Evolutionary conservation across 2,113 vertebrate species (phyloP), one percentile per base, ranked within the genome.

Genomic region (Elanoides forficatus): DNA sequence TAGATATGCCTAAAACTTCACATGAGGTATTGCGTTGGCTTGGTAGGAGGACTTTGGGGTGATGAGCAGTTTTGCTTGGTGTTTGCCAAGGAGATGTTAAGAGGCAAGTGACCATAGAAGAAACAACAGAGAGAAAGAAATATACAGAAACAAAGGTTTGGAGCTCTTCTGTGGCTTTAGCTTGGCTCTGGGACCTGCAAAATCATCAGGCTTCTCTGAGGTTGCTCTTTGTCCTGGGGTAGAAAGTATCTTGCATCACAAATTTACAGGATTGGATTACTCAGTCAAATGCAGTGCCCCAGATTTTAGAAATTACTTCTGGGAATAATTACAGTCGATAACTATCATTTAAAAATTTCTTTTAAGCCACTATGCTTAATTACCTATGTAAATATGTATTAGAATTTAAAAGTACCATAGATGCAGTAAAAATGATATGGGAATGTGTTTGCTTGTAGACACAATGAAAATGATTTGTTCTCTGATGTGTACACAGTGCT

Each of bases 311-410:
- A 81, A 63, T 89, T 74, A 95, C 75, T 97, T 96, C 59, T 95
- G 93, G 94, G 86, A 96, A 91, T 89, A 90, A 81, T 90, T 94
- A 91, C 71, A 89, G 88, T 63, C 82, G 82, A 96, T 98, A 96
- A 98, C 97, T 97, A 95, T 83, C 48, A 71, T 53, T 87, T 71
- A 2, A 74, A 95, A 87, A 71, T 48, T 38, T 89, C n/a, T 91
- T 93, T 87, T 87, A 84, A 79, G 65, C 32, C 18, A 21, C 74
- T 60, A 59, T 81, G 93, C 83, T 78, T 97, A 96, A 97, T 98
- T 97, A 95, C 58, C 92, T 63, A 88, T 93, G 96, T 88, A 98
- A 97, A 97, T 97, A 96, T 81, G 73, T 93, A 50, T 95, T 93
- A 70, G 91, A 85, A 91, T 50, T 92, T 93, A 43, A 82, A 96